Base-by-base conservation (phyloP, 2,888 invertebrate species). In the Nymphalis polychloros region DNA sequence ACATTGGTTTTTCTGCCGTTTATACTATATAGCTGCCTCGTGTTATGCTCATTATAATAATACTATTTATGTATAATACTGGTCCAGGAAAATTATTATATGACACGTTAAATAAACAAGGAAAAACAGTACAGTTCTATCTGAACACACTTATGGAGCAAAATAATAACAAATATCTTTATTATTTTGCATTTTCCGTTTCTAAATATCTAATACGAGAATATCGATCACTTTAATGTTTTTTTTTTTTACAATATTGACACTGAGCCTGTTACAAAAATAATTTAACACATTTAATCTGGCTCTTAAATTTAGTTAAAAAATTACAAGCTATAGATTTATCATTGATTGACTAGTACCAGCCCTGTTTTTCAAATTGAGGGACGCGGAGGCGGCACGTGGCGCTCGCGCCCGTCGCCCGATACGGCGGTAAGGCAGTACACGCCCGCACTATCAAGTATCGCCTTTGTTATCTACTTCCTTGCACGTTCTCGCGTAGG, bases 391-490 rank as follows among this genome's bases (percentile, higher is more conserved):
- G 62, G 62, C 62, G 62, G 52, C 52, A 63, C 62, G 62, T 63
- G 62, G 62, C 62, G 52, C 62, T 50, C 55, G 63, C 55, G 48
- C 47, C 63, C 4, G 13, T 55, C 63, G 64, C 61, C 49, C 48
- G 48, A 61, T 61, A 61, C 61, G 61, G 49, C 19, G n/a, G n/a
- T 17, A 19, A 48, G 19, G 48, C 17, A 48, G 49, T 61, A 31
- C 62, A 59, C 64, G 49, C 57, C 57, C 64, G 59, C 41, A 66
- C 65, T 65, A 59, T 65, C 52, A 50, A 65, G 46, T 65, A 52
- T 52, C 59, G 20, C 59, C 59, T 60, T 53, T 66, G 59, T 52
- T 53, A 60, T 65, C 62, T 20, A 63, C 62, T 63, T 63, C 62
- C 62, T 63, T 52, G 50, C 41, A 53, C 27, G 23, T 53, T 50